Evolutionary conservation across 1,140 invertebrate genomes (phyloP), one percentile per base, ranked within the genome.

Genomic region (Euwallacea fornicatus): DNA sequence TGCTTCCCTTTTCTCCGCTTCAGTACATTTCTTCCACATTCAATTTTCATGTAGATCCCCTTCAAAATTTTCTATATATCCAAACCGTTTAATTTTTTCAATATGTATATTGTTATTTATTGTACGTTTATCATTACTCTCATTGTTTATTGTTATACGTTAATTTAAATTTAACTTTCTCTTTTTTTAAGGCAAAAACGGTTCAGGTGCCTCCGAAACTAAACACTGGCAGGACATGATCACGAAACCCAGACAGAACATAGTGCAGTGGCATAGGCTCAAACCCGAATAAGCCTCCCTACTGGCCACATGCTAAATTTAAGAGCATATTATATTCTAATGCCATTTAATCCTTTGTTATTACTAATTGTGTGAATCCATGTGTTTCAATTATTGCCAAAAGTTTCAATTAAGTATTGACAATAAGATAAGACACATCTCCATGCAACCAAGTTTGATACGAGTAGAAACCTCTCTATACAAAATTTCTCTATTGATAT

Each of bases 141-240:
- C n/a, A 6, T 50, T 4, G 13, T 6, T 50, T 50, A 50, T 56
- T 8, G 54, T n/a, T 56, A 10, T 50, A 10, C 9, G 9, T 50
- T 50, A 50, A 50, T 50, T 50, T 13, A 7, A 58, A 21, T 58
- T 58, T 13, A 0, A 10, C 21, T 7, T 58, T 13, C 21, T 33
- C 21, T 68, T 16, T 54, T 72, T 88, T 87, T 21, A 84, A 94
- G 93, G 93, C 55, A 95, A 95, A 84, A 95, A 93, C 76, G 93
- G 93, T 13, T 95, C 92, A 16, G 94, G 94, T 6, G 93, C 94
- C 8, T 91, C 91, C 10, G 95, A 96, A 81, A 94, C 94, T 1
- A 96, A 96, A 81, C 94, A 96, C 79, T 96, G 94, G 94, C 93
- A 95, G 78, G 95, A 97, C 79, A 97, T 97, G 95, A 95, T 97